Evolutionary conservation across 2,888 invertebrate genomes (phyloP), one percentile per base, ranked within the genome.

Genomic region (Gonocerus acuteangulatus): DNA sequence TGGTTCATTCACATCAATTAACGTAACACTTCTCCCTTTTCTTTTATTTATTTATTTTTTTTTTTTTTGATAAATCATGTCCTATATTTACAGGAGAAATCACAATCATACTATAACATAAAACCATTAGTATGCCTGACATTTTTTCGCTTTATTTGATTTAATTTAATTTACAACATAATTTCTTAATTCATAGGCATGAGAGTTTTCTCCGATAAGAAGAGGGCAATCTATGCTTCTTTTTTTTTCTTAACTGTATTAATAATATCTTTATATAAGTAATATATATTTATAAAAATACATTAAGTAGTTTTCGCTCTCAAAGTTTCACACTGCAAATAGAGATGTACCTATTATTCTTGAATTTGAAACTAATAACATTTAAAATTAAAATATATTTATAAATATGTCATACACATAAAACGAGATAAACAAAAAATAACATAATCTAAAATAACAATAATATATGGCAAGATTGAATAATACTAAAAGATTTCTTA

Each of bases 271-370:
- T 54, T 54, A 54, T 21, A 42, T 22, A 54, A 13, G n/a, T n/a
- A n/a, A 36, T 39, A 54, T 42, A 54, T 54, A 54, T 22, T 54
- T 54, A 54, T 54, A 54, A 54, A 54, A 54, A 54, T 54, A 54
- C 54, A 54, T 54, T 54, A 54, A 54, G 54, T 54, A 23, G 39
- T 22, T 54, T 54, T 54, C 54, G 54, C 54, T 54, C 54, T 51
- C 36, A 51, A 54, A 22, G 42, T 42, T 21, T n/a, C 21, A 39
- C n/a, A 42, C 32, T 34, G 42, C 21, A 54, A 39, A 47, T 13
- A 47, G 11, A 39, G 18, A 39, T 54, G 16, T 54, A 42, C 42
- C 21, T 19, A 51, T 16, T 42, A 36, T 34, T 51, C 34, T 34
- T 34, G 32, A 34, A 51, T 51, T 51, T 45, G 16, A 19, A 51